Evolutionary conservation across 1,140 invertebrate species (phyloP).

Genomic region (Lanistes nyassanus): DNA sequence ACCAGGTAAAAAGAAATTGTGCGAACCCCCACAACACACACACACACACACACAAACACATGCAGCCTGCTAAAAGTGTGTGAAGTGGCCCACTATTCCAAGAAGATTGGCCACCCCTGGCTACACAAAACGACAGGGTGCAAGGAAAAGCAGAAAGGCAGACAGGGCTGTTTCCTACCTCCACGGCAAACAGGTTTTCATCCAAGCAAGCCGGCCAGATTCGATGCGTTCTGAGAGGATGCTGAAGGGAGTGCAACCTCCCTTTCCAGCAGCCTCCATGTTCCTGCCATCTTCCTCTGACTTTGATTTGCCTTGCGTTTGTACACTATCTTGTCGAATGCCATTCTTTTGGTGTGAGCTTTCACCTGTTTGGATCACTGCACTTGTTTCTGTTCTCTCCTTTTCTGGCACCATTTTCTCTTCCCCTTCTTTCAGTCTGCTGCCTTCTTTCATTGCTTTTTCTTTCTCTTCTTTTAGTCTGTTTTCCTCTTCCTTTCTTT

Average conservation of each 20-base stretch:
- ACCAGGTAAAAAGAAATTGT: too few species aligned
- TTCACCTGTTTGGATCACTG: constrained; percentile 27
- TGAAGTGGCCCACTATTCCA: background rate
- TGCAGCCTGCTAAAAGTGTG: too few species aligned
- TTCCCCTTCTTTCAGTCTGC: constrained; percentile 18
- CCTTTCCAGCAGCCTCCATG: background rate
- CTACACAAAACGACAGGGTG: background rate
- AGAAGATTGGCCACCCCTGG: background rate
- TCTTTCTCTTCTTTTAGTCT: constrained; percentile 30
- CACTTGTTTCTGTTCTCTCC: constrained; percentile 22
- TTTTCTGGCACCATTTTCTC: constrained; percentile 24
- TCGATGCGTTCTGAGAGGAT: constrained; percentile 39
- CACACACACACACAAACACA: too few species aligned
- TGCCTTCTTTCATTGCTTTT: constrained; percentile 29
- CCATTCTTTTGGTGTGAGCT: constrained; percentile 1
- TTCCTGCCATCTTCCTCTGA: constrained; percentile 4
- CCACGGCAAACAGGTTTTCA: constrained; percentile 58
- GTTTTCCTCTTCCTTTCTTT: constrained; percentile 29
- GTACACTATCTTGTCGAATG: constrained; percentile 14
- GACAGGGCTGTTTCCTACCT: constrained; percentile 41
- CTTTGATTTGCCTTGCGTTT: constrained; percentile 20
- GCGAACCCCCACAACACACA: too few species aligned
- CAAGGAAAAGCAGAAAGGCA: background rate
- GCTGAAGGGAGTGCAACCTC: background rate
- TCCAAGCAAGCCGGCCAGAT: constrained; percentile 45